Percentiles rank a stretch among this genome's conserved stretches.
Evolutionary conservation across 37 sponge, comb jelly and placozoan species (phyloP).

Genomic region (Ianthella basta): DNA sequence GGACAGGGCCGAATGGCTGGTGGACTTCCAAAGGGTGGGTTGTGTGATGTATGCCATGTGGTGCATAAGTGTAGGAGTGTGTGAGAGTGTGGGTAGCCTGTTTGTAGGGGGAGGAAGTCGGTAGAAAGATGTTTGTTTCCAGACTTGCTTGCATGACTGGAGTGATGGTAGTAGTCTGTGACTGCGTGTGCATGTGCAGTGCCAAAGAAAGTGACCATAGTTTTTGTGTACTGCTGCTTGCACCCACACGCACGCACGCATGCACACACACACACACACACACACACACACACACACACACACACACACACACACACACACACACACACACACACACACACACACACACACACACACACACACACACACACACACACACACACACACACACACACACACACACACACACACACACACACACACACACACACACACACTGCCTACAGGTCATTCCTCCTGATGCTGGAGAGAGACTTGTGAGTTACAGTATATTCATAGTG

Average conservation of each 20-base stretch:
- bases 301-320: background rate
- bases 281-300: too few species aligned
- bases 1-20: conserved; percentile 61
- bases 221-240: background rate
- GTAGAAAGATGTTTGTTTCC: background rate
- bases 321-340: background rate
- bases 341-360: background rate
- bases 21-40: conserved; percentile 43
- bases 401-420: background rate
- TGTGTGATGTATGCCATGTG: too few species aligned
- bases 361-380: background rate
- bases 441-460: conserved; percentile 56
- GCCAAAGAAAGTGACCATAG: conserved; percentile 4
- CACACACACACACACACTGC: background rate
- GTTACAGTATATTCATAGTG: background rate
- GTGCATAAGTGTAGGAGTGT: too few species aligned
- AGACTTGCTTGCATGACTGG: background rate
- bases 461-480: conserved; percentile 65
- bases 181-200: background rate
- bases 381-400: background rate
- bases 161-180: too few species aligned
- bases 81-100: background rate
- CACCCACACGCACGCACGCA: background rate
- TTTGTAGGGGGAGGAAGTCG: too few species aligned
- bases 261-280: background rate